A percentile compares a stretch with the other conserved stretches of the same genome.
These are phyloP conservation scores for Phoxinus dragarum DNA, from an alignment of 2,797 vertebrate genomes.

Conservation along the genomic window DNA sequence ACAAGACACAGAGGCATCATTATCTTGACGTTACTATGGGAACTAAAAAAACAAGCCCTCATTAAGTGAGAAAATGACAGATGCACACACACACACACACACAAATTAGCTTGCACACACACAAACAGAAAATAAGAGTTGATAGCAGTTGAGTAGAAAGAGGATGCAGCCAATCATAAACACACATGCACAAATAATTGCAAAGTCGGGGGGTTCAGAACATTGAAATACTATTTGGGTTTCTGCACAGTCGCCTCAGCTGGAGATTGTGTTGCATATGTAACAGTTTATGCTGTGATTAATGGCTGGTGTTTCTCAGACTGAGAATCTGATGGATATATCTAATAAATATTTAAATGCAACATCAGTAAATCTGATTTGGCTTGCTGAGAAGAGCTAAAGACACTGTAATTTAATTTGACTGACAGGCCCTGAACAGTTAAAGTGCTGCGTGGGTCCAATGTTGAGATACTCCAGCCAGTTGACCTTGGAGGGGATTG, in stretches of 20 bases:
- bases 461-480: neutral
- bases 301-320: constrained; percentile 17
- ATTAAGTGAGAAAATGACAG: constrained; percentile 49
- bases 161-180: constrained; percentile 5
- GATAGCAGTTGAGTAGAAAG: constrained; percentile 21
- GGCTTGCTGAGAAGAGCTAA: constrained; percentile 15
- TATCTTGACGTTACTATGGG: constrained; percentile 51
- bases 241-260: constrained; percentile 14
- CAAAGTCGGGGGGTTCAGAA: neutral
- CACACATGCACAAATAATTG: constrained; percentile 17
- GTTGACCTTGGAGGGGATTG: neutral
- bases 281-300: constrained; percentile 25
- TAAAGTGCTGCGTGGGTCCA: neutral
- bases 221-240: neutral
- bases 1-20: constrained; percentile 45
- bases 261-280: constrained; percentile 27
- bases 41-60: constrained; percentile 56
- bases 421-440: neutral
- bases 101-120: constrained; percentile 1
- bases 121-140: constrained; percentile 26
- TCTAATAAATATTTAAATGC: constrained; percentile 39
- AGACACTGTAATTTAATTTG: constrained; percentile 14
- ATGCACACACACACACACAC: constrained; percentile 1
- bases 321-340: constrained; percentile 9
- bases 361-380: constrained; percentile 14